Conservation (phyloP, 1,140 invertebrate species). For the Galleria mellonella region DNA sequence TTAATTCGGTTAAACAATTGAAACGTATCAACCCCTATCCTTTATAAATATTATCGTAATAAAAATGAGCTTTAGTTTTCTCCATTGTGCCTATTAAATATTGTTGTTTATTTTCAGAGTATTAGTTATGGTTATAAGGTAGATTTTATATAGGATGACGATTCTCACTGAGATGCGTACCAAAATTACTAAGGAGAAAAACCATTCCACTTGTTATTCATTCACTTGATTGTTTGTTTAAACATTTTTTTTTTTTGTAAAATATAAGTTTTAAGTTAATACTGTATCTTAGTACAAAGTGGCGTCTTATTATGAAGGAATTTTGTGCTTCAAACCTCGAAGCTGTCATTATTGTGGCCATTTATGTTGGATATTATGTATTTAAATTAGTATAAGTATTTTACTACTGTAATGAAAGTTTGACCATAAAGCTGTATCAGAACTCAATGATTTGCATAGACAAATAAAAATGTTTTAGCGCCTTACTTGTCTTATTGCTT, state of each 20-base stretch:
- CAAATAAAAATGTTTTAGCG: slow-evolving; percentile 71
- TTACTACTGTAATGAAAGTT: slow-evolving; percentile 52
- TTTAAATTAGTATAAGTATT: slow-evolving; percentile 45
- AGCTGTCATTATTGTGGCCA: slow-evolving; percentile 59
- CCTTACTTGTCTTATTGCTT: slow-evolving; percentile 18
- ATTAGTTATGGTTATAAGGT: slow-evolving; percentile 38
- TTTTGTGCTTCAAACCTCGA: slow-evolving; percentile 35
- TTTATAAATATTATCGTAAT: too few species aligned
- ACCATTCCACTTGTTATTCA: slow-evolving; percentile 60
- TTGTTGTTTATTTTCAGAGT: slow-evolving; percentile 52
- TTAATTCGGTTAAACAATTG: too few species aligned
- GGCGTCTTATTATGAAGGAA: slow-evolving; percentile 35
- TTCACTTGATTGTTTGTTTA: slow-evolving; percentile 40
- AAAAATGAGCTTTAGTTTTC: slow-evolving; percentile 4
- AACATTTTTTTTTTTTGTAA: slow-evolving; percentile 16
- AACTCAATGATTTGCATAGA: slow-evolving; percentile 57
- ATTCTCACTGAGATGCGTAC: slow-evolving; percentile 30
- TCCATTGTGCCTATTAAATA: slow-evolving; percentile 32
- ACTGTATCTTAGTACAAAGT: slow-evolving; percentile 61
- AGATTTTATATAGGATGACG: slow-evolving; percentile 30
- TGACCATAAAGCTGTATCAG: slow-evolving; percentile 53
- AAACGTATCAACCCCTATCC: too few species aligned
- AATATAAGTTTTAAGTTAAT: slow-evolving; percentile 19
- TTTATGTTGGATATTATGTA: slow-evolving; percentile 57
- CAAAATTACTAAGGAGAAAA: slow-evolving; percentile 18